Percentiles rank a stretch among this genome's conserved stretches.
phyloP scores from a whole-genome alignment of 2,888 invertebrate species.

The Philhelius pedissequus region DNA sequence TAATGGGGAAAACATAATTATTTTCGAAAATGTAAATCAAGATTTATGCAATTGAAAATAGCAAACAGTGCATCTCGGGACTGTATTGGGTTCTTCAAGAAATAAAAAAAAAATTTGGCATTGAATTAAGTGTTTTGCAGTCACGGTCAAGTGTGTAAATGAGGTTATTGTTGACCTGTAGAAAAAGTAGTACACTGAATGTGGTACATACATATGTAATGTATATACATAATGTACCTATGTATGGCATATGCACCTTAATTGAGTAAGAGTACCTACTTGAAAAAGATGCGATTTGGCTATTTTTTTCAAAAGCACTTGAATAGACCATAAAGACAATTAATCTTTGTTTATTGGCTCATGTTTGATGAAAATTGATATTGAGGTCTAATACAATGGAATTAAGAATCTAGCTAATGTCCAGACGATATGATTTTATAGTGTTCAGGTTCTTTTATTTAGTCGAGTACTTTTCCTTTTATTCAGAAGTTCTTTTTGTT shows the following conservation, averaged over 20 bases:
- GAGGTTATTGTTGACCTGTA: neutral
- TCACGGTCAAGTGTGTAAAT: slow-evolving; percentile 16
- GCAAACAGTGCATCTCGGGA: neutral
- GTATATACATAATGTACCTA: too few species aligned
- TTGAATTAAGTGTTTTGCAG: neutral
- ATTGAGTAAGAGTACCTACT: neutral
- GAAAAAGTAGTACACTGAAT: neutral
- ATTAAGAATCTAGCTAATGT: too few species aligned
- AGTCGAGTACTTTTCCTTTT: neutral
- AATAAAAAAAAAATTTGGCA: neutral
- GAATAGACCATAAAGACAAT: neutral
- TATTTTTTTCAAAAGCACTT: neutral
- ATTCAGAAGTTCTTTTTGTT: too few species aligned
- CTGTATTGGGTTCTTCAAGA: neutral
- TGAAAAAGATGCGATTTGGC: neutral
- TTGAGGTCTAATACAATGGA: too few species aligned
- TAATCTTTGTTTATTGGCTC: neutral
- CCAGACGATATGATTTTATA: neutral
- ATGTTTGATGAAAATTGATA: too few species aligned
- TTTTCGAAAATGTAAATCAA: neutral
- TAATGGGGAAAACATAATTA: neutral
- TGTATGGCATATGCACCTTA: neutral
- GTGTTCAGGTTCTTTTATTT: neutral
- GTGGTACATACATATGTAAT: neutral
- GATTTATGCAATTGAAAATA: neutral